Percentiles rank a stretch among this genome's conserved stretches.
Conservation (phyloP, 2,888 invertebrate genomes). For the Abrostola triplasia region DNA sequence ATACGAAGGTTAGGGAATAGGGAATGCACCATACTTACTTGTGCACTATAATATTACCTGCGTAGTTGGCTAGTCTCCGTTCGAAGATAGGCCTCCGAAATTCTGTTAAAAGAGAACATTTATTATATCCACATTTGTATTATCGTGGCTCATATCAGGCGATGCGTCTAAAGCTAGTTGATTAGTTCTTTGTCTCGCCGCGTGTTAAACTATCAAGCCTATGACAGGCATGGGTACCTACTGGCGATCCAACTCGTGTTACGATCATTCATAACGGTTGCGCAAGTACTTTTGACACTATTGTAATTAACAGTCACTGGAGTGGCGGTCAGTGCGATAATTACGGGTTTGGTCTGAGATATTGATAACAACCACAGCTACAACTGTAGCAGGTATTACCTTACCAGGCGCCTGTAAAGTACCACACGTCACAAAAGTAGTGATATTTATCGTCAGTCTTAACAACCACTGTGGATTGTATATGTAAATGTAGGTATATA, state of each 20-base stretch:
- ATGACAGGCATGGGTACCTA: conserved; percentile 19
- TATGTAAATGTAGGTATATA: too few species aligned
- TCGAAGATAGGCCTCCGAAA: too few species aligned
- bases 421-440: too few species aligned
- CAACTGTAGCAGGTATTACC: too few species aligned
- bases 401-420: too few species aligned
- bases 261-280: conserved; percentile 59
- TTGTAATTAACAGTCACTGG: conserved; percentile 39
- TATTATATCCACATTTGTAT: conserved; percentile 5
- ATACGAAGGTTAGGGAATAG: too few species aligned
- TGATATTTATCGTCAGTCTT: too few species aligned
- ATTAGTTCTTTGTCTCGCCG: conserved; percentile 19
- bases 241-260: conserved; percentile 41
- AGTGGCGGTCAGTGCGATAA: conserved; percentile 28
- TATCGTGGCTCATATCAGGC: not conserved
- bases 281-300: conserved; percentile 54
- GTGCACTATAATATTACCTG: too few species aligned
- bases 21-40: too few species aligned
- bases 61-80: too few species aligned
- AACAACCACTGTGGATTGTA: too few species aligned
- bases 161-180: conserved; percentile 1
- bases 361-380: conserved; percentile 18
- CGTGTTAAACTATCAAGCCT: conserved; percentile 16
- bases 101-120: too few species aligned
- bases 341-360: conserved; percentile 31